Conservation (phyloP, 2,113 vertebrate species). For the Platichthys flesus region DNA sequence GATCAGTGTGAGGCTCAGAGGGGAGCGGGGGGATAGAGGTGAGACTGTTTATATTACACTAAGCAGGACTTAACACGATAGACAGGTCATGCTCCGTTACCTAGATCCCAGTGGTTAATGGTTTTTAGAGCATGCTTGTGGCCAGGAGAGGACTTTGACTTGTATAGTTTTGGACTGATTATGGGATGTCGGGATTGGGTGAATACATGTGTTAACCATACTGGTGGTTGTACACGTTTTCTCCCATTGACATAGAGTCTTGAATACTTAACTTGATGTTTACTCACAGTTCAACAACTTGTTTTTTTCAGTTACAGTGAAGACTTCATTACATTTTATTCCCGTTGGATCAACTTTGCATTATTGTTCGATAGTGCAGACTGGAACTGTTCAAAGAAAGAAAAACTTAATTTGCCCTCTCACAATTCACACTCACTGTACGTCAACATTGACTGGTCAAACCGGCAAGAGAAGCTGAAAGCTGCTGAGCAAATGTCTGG, state of each 20-base stretch:
- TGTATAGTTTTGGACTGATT: conserved; percentile 2
- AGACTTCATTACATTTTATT: neutral
- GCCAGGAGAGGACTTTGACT: neutral
- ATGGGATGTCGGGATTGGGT: neutral
- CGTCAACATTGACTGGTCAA: neutral
- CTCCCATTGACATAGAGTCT: neutral
- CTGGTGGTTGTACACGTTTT: neutral
- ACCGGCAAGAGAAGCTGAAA: neutral
- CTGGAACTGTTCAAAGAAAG: neutral
- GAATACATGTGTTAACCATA: neutral
- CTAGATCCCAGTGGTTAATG: conserved; percentile 25
- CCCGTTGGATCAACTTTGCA: neutral
- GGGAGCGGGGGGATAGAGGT: conserved; percentile 45
- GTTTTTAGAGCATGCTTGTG: conserved; percentile 16
- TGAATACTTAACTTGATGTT: neutral
- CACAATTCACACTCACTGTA: neutral
- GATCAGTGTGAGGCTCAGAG: conserved; percentile 72
- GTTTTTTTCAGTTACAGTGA: neutral
- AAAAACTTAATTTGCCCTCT: neutral
- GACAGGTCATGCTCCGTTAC: conserved; percentile 24
- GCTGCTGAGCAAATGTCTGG: neutral
- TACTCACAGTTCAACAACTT: neutral
- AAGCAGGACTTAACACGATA: conserved; percentile 34
- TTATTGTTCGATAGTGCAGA: neutral
- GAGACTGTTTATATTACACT: conserved; percentile 47